Conservation (phyloP, 2,113 vertebrate genomes). For the Trogon melanurus region DNA sequence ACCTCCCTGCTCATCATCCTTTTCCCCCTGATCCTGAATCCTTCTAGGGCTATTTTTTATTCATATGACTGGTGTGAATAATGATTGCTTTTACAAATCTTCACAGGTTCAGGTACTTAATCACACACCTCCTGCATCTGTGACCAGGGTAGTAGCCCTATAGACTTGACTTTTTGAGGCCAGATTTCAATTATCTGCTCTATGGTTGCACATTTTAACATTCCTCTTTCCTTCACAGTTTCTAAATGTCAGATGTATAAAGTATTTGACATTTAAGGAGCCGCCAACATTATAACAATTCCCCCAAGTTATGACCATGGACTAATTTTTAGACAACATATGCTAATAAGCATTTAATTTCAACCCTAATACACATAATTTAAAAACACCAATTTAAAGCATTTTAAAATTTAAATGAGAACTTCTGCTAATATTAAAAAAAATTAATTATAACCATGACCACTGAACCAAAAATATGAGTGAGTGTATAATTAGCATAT, state of each 20-base stretch:
- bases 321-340: not conserved
- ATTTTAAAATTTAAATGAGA: constrained; percentile 32
- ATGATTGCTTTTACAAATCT: constrained; percentile 1
- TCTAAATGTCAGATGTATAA: constrained; percentile 42
- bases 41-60: not conserved
- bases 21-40: not conserved
- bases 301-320: not conserved
- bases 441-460: not conserved
- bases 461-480: constrained; percentile 2
- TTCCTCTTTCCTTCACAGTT: not conserved
- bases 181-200: constrained; percentile 36
- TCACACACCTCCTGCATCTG: not conserved
- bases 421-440: not conserved
- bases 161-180: not conserved
- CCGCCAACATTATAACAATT: not conserved
- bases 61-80: not conserved
- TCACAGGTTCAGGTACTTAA: constrained; percentile 17
- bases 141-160: not conserved
- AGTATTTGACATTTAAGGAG: constrained; percentile 37
- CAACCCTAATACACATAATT: not conserved
- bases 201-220: not conserved
- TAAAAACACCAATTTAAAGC: not conserved
- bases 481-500: not conserved
- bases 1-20: not conserved
- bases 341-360: not conserved